Evolutionary conservation across 1,140 invertebrate species (phyloP).

Genomic region (Paraescarpia echinospica): DNA sequence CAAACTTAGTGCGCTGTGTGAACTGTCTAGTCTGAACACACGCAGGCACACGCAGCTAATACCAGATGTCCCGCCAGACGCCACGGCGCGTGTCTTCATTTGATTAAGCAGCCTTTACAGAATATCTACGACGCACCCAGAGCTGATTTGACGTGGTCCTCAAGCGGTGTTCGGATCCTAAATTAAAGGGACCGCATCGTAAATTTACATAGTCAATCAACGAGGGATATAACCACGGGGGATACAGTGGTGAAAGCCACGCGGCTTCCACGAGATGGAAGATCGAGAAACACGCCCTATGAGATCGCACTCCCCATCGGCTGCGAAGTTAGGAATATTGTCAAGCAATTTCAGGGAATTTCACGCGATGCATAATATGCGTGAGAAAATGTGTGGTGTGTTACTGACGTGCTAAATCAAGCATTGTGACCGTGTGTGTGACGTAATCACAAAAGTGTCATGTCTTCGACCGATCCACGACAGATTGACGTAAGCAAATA

Average conservation of each 20-base stretch:
- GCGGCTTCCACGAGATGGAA: neutral
- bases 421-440: too few species aligned
- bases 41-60: neutral
- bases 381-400: too few species aligned
- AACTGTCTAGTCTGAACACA: neutral
- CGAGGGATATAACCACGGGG: neutral
- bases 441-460: too few species aligned
- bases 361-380: too few species aligned
- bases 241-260: neutral
- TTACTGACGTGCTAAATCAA: too few species aligned
- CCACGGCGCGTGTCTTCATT: neutral
- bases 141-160: neutral
- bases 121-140: neutral
- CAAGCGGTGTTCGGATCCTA: neutral
- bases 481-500: too few species aligned
- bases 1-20: neutral
- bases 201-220: neutral
- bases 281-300: too few species aligned
- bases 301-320: too few species aligned
- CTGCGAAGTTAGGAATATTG: too few species aligned
- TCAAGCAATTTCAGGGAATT: too few species aligned
- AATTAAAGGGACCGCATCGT: neutral
- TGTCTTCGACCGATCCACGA: too few species aligned
- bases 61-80: neutral
- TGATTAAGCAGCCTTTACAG: neutral